A percentile compares a stretch with the other conserved stretches of the same genome.
Conservation (phyloP, 2,797 vertebrate species). For the Todus mexicanus region DNA sequence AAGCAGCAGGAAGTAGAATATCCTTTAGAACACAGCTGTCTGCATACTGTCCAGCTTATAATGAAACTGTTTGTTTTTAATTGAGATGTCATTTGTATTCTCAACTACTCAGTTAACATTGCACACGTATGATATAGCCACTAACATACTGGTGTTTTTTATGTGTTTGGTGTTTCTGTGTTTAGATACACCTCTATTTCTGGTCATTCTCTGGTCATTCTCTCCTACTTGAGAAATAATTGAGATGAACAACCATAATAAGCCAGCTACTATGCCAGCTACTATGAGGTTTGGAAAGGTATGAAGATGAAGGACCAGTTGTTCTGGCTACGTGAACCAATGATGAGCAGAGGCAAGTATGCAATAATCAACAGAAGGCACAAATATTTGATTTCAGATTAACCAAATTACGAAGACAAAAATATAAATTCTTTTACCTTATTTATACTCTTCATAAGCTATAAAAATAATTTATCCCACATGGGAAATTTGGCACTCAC, state of each 20-base stretch:
- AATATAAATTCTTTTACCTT: neutral
- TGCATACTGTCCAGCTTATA: neutral
- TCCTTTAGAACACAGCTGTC: neutral
- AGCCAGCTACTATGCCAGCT: neutral
- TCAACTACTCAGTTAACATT: neutral
- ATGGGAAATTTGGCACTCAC: neutral
- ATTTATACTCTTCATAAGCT: neutral
- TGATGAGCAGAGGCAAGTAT: neutral
- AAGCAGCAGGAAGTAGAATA: slow-evolving; percentile 21
- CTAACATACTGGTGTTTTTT: neutral
- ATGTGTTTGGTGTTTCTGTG: neutral
- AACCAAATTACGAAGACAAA: neutral
- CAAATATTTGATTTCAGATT: neutral
- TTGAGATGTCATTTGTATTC: neutral
- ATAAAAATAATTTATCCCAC: neutral
- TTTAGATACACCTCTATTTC: neutral
- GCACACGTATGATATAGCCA: neutral
- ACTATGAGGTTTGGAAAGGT: neutral
- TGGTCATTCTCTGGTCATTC: neutral
- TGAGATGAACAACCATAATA: neutral
- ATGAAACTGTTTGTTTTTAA: neutral
- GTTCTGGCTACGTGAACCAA: neutral
- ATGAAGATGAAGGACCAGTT: neutral
- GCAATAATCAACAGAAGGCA: neutral
- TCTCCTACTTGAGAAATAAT: neutral